Conservation (phyloP, 2,797 vertebrate genomes). For the Oryzias dopingdopingensis region DNA sequence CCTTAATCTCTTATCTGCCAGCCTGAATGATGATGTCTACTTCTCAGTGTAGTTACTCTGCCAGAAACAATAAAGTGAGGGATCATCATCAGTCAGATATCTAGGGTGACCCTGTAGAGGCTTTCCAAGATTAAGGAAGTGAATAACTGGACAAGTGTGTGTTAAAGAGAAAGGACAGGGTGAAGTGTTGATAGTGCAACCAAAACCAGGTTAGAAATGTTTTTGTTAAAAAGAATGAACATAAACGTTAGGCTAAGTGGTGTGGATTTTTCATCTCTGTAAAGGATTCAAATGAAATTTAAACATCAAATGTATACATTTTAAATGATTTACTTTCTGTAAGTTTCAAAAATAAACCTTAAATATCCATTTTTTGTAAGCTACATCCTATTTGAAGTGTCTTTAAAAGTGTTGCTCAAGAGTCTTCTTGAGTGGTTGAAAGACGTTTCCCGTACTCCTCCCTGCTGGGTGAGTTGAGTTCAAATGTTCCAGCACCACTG, state of each 20-base stretch:
- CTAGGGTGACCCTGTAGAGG: constrained; percentile 46
- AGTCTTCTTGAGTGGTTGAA: constrained; percentile 44
- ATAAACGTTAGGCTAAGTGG: too few relatives aligned
- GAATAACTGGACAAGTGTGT: neutral
- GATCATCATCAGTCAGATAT: constrained; percentile 42
- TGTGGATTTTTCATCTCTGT: too few relatives aligned
- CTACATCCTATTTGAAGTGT: too few relatives aligned
- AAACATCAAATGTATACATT: too few relatives aligned
- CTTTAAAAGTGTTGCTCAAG: constrained; percentile 16
- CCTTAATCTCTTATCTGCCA: constrained; percentile 70
- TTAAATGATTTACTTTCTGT: too few relatives aligned
- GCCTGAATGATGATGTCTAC: constrained; percentile 79
- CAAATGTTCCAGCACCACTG: constrained; percentile 57
- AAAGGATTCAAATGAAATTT: too few relatives aligned
- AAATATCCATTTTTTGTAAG: too few relatives aligned
- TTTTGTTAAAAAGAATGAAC: neutral
- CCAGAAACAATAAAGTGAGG: constrained; percentile 66
- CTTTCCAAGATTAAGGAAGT: constrained; percentile 22
- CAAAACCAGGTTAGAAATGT: neutral
- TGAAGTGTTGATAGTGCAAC: neutral
- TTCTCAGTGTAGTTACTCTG: constrained; percentile 75
- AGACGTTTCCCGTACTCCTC: constrained; percentile 36
- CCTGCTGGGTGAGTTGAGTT: constrained; percentile 59
- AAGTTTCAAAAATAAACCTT: too few relatives aligned
- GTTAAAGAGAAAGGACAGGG: neutral